Percentiles rank a stretch among this genome's conserved stretches.
Evolutionary conservation across 2,888 invertebrate genomes (phyloP).

Genomic region (Chrysolina haemoptera): DNA sequence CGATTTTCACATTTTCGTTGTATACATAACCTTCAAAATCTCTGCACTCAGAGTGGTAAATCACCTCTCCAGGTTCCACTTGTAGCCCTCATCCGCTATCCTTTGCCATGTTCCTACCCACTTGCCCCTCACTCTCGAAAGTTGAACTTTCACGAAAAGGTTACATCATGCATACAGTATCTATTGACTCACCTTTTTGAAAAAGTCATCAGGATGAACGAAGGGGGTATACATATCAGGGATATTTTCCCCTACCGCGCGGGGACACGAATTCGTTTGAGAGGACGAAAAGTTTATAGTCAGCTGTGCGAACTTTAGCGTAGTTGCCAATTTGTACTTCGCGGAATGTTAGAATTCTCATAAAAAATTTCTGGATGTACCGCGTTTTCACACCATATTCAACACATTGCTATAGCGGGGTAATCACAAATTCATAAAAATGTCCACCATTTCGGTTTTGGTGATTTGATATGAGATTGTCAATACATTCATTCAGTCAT

Average conservation of each 20-base stretch:
- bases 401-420: too few species aligned
- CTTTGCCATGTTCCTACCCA: not conserved
- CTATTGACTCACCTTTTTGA: slow-evolving; percentile 23
- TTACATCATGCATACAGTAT: slow-evolving; percentile 11
- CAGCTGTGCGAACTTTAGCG: slow-evolving; percentile 38
- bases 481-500: too few species aligned
- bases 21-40: slow-evolving; percentile 32
- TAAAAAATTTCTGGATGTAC: too few species aligned
- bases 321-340: slow-evolving; percentile 12
- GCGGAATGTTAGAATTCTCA: not conserved
- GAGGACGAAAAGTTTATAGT: slow-evolving; percentile 40
- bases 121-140: not conserved
- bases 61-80: slow-evolving; percentile 15
- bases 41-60: slow-evolving; percentile 8
- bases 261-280: slow-evolving; percentile 30
- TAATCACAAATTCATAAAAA: too few species aligned
- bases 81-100: not conserved
- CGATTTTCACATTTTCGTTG: slow-evolving; percentile 28
- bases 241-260: slow-evolving; percentile 35
- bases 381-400: too few species aligned
- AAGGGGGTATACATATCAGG: not conserved
- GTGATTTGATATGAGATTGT: too few species aligned
- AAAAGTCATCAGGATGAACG: slow-evolving; percentile 41
- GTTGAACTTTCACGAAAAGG: slow-evolving; percentile 9
- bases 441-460: too few species aligned